Conservation (phyloP, 2,797 vertebrate species). For the Malurus leucopterus region DNA sequence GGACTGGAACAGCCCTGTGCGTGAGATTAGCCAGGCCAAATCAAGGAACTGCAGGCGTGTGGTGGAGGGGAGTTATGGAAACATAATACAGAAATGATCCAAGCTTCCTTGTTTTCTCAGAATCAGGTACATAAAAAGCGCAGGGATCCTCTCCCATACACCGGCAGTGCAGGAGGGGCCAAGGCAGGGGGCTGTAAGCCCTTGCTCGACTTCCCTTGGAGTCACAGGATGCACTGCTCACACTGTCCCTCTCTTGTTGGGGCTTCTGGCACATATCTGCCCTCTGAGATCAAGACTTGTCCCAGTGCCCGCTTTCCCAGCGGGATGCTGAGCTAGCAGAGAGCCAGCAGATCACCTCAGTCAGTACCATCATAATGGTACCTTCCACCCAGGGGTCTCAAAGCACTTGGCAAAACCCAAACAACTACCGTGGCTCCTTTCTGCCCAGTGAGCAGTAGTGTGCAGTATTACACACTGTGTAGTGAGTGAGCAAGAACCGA, state of each 20-base stretch:
- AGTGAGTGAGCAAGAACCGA: not conserved
- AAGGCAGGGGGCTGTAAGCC: not conserved
- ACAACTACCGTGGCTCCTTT: rapidly evolving
- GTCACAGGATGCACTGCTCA: not conserved
- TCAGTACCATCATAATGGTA: not conserved
- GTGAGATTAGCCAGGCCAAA: not conserved
- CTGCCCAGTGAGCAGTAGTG: rapidly evolving
- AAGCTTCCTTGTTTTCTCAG: not conserved
- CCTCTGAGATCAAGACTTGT: not conserved
- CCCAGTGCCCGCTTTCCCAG: not conserved
- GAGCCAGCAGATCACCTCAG: rapidly evolving
- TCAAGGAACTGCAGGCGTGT: not conserved
- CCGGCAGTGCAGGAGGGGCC: not conserved
- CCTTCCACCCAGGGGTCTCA: not conserved
- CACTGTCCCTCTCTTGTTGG: rapidly evolving
- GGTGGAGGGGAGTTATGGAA: not conserved
- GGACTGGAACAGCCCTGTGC: not conserved
- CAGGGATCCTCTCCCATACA: not conserved
- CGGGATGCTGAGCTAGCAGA: not conserved
- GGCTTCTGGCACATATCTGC: not conserved
- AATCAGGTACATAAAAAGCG: not conserved
- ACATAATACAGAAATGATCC: not conserved
- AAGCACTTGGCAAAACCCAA: not conserved
- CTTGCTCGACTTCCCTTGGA: not conserved
- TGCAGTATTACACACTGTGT: rapidly evolving